Percentiles rank a stretch among this genome's conserved stretches.
Conservation (phyloP, 1,140 invertebrate species). For the Glossosoma conforme region DNA sequence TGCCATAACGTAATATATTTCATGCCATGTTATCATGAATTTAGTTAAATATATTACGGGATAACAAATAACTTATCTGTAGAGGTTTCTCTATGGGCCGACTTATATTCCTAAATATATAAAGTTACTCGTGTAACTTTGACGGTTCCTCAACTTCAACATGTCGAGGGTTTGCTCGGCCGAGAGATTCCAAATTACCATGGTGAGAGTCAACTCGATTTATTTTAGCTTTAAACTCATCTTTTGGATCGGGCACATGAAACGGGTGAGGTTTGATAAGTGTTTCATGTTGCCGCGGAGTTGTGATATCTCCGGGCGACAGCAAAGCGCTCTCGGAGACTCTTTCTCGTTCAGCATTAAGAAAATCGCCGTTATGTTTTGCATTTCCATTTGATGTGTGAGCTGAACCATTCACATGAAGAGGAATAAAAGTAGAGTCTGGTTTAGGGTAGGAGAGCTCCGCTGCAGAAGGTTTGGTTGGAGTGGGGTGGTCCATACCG, state of each 20-base stretch:
- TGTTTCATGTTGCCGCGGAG: slow-evolving; percentile 1
- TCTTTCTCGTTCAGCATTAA: slow-evolving; percentile 36
- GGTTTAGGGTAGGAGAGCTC: slow-evolving; percentile 22
- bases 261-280: slow-evolving; percentile 16
- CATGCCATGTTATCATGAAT: too few relatives aligned
- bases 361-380: slow-evolving; percentile 40
- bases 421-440: slow-evolving; percentile 36
- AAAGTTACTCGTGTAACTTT: too few relatives aligned
- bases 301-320: not conserved
- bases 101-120: too few relatives aligned
- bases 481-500: slow-evolving; percentile 24
- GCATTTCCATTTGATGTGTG: slow-evolving; percentile 23
- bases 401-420: slow-evolving; percentile 35
- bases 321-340: slow-evolving; percentile 8
- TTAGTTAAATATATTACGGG: too few relatives aligned
- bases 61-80: too few relatives aligned
- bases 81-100: too few relatives aligned
- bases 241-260: slow-evolving; percentile 24
- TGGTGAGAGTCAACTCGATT: slow-evolving; percentile 49
- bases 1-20: too few relatives aligned
- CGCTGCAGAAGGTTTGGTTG: slow-evolving; percentile 10
- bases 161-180: slow-evolving; percentile 16
- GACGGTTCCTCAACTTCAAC: too few relatives aligned
- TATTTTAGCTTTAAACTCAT: slow-evolving; percentile 48
- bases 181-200: slow-evolving; percentile 40